A percentile compares a stretch with the other conserved stretches of the same genome.
phyloP scores from a whole-genome alignment of 2,888 invertebrate genomes.

The Trimorus sp. region DNA sequence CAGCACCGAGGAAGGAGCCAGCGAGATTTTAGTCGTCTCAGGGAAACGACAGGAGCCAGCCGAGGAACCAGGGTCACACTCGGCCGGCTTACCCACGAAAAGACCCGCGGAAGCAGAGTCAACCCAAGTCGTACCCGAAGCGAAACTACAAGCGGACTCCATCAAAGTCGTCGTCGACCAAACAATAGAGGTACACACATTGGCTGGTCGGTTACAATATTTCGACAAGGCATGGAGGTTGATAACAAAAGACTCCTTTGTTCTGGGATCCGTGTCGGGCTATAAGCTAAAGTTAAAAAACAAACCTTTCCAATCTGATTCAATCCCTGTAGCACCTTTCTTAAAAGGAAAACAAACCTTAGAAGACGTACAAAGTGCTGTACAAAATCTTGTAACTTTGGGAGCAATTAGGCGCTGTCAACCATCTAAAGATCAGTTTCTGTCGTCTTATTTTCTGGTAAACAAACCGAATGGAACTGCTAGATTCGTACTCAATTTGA shows the following conservation, averaged over 20 bases:
- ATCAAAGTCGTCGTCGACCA: conserved; percentile 1
- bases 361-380: not conserved
- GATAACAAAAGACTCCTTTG: conserved; percentile 13
- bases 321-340: too few relatives aligned
- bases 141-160: not conserved
- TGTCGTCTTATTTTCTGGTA: conserved; percentile 1
- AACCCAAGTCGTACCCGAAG: too few relatives aligned
- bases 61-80: not conserved
- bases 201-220: conserved; percentile 22
- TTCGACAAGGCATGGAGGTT: conserved; percentile 9
- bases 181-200: conserved; percentile 10
- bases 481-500: conserved; percentile 10
- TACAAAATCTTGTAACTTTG: not conserved
- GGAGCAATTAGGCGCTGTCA: not conserved
- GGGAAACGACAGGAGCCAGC: conserved; percentile 21
- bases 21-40: not conserved
- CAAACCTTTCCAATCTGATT: too few relatives aligned
- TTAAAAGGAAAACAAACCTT: not conserved
- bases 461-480: not conserved
- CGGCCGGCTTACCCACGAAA: conserved; percentile 3
- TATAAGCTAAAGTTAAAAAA: not conserved
- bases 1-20: not conserved
- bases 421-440: not conserved
- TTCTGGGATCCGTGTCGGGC: conserved; percentile 1
- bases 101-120: not conserved